A percentile compares a stretch with the other conserved stretches of the same genome.
Evolutionary conservation across 2,888 invertebrate genomes (phyloP).

Genomic region (Notodonta ziczac): DNA sequence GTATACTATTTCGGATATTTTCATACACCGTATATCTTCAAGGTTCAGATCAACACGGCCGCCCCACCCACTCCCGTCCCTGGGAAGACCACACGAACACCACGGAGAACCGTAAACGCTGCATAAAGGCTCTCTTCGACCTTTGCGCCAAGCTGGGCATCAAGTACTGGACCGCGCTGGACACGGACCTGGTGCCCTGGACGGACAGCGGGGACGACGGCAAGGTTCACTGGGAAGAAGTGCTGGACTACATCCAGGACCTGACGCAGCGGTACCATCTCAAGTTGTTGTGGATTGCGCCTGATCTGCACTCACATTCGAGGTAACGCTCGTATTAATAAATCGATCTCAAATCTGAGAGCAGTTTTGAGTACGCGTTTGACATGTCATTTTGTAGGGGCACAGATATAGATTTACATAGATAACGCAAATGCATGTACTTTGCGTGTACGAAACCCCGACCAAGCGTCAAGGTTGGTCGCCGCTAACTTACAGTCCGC

Average conservation of each 20-base stretch:
- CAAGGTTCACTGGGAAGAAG: conserved; percentile 82
- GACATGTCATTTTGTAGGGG: too few species aligned
- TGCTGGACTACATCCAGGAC: conserved; percentile 83
- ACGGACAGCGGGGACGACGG: conserved; percentile 83
- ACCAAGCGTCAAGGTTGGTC: too few species aligned
- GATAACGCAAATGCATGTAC: too few species aligned
- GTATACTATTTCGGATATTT: too few species aligned
- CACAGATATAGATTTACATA: too few species aligned
- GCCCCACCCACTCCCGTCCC: conserved; percentile 62
- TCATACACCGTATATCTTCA: too few species aligned
- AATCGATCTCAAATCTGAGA: too few species aligned
- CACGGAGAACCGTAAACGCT: conserved; percentile 84
- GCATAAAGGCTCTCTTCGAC: conserved; percentile 86
- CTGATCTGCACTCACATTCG: conserved; percentile 85
- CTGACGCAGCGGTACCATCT: conserved; percentile 82
- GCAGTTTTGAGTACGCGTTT: too few species aligned
- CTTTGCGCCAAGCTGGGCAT: conserved; percentile 86
- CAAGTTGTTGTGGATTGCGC: conserved; percentile 86
- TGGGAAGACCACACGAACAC: conserved; percentile 86
- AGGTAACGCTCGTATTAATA: too few species aligned
- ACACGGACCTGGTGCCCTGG: conserved; percentile 85
- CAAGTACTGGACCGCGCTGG: conserved; percentile 87
- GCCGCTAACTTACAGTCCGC: too few species aligned
- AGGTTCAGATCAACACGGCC: conserved; percentile 74
- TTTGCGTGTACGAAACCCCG: too few species aligned